These are phyloP conservation scores for Acromyrmex echinatior DNA, from an alignment of 1,140 invertebrate genomes.

Conservation along the genomic window DNA sequence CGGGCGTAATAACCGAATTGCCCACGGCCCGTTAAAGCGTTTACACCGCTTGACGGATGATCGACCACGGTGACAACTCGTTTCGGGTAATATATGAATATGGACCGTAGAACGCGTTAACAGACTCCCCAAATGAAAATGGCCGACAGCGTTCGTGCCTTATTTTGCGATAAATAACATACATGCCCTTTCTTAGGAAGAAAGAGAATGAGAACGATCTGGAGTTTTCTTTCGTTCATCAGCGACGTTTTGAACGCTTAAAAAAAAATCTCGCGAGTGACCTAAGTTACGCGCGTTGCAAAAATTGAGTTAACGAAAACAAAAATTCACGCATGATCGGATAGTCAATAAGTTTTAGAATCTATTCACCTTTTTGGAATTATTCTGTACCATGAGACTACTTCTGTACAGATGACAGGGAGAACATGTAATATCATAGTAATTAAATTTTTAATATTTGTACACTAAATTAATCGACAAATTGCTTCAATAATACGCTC, in stretches of 20 bases:
- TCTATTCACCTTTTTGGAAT: background rate
- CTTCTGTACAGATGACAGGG: too few relatives aligned
- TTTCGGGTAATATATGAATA: slow-evolving; percentile 74
- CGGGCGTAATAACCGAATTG: slow-evolving; percentile 81
- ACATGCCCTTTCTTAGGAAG: background rate
- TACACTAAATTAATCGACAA: slow-evolving; percentile 19
- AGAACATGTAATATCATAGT: background rate
- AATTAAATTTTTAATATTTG: slow-evolving; percentile 18
- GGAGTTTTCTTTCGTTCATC: background rate
- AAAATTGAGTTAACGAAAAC: background rate
- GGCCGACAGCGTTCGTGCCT: slow-evolving; percentile 50
- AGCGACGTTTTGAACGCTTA: background rate
- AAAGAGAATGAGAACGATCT: background rate
- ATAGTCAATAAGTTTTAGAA: background rate
- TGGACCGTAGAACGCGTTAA: slow-evolving; percentile 67
- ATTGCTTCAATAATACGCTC: slow-evolving; percentile 1
- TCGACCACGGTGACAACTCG: slow-evolving; percentile 76
- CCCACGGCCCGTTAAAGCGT: slow-evolving; percentile 80
- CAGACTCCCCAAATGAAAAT: slow-evolving; percentile 59
- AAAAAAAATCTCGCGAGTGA: background rate
- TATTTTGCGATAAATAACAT: slow-evolving; percentile 40
- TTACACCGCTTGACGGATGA: slow-evolving; percentile 80
- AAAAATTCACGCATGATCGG: background rate
- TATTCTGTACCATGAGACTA: background rate
- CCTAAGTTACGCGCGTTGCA: background rate